Base-by-base conservation (phyloP, 2,113 vertebrate genomes). In the Ellobius talpinus region DNA sequence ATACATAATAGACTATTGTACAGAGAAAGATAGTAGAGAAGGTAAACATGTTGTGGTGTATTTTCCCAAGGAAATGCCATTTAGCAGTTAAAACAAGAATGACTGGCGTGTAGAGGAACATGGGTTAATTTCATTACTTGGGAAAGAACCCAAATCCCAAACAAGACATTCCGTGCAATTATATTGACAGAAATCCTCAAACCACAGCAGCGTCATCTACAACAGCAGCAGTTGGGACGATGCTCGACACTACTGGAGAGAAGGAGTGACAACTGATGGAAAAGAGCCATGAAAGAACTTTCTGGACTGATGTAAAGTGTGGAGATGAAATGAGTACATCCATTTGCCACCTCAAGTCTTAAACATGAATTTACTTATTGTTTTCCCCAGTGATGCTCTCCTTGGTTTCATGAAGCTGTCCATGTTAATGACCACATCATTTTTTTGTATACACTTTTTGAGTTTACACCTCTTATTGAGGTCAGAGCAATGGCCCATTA, bases 261-360 rank as follows among this genome's bases (percentile, higher is more conserved):
- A 63, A n/a, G 21, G 14, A 58, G 50, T 63, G 78, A 47, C 10
- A 7, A 42, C 3, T 84, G 85, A 70, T 58, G 58, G 63, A n/a
- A 58, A 93, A 87, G 3, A 13, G 17, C 7, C 24, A 76, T 76
- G 81, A 33, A 79, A 94, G 52, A 96, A 55, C 39, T 86, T 95
- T 86, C 36, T 63, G 86, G 85, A 86, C 13, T 52, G 79, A 68
- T 61, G 55, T 61, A 94, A 89, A 93, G 61, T 9, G 21, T 9
- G 2, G 24, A 2, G 4, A 7, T 68, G 85, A 92, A 76, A 61
- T 68, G 21, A 78, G 8, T 33, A 5, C 42, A 50, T 45, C 45
- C 45, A 45, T 45, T 45, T 45, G 45, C 45, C 45, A 79, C 2
- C 45, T 58, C 58, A 50, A 52, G 36, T 87, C 81, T 45, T 90